Evolutionary conservation across 2,888 invertebrate species (phyloP), one percentile per base, ranked within the genome.

Genomic region (Himalopsyche japonica): DNA sequence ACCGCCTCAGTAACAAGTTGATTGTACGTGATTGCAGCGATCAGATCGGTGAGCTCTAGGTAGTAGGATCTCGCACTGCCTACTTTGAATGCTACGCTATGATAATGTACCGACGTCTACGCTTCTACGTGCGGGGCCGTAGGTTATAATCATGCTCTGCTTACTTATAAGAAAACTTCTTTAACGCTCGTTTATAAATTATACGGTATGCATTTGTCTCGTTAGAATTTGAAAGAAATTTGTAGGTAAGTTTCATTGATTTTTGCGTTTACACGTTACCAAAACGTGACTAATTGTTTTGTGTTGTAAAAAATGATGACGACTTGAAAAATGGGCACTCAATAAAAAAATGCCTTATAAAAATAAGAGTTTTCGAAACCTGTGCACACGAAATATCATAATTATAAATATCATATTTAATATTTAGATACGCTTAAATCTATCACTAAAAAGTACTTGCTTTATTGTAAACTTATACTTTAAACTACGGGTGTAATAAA

Each of bases 21-120:
- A 86, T 86, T 81, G 70, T 84, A 82, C 84, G 86, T 86, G 86
- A 86, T 84, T 83, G 84, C 84, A 82, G 47, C 70, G 76, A 43
- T 82, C 81, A 47, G 77, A 57, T 32, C 47, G 1, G 57, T 76
- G 81, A 76, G 64, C 81, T 64, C 37, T 64, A 70, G 34, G 30
- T 43, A 70, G 43, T 32, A 70, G 34, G 24, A 57, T 24, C n/a
- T 20, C 20, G 64, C 24, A 27, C 43, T 34, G 47, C 34, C 47
- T 18, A 43, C 43, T 81, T 37, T 30, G 49, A 32, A 57, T 24
- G 70, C 64, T 37, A 64, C 81, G 70, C 70, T 70, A 57, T 57
- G 57, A 57, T 57, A 81, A 43, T 43, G 70, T 43, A 70, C 81
- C 32, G 18, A 43, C 70, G 20, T 37, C 43, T 37, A 79, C 43